Percentiles rank a stretch among this genome's conserved stretches.
phyloP scores from a whole-genome alignment of 1,140 invertebrate genomes.

The Batillaria attramentaria region DNA sequence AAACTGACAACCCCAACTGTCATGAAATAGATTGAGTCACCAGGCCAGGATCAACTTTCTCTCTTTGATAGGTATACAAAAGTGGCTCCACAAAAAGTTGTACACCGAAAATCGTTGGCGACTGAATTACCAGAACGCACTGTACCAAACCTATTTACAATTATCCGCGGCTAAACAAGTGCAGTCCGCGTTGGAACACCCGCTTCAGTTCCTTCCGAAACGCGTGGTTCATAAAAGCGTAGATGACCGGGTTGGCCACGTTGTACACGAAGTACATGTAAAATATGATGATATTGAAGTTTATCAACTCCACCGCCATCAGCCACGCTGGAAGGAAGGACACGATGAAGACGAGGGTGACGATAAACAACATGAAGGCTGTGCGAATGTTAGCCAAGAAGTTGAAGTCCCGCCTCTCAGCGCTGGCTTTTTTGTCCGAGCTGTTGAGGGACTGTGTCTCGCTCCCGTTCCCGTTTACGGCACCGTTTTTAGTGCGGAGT shows the following conservation, averaged over 20 bases:
- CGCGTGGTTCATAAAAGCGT: constrained; percentile 68
- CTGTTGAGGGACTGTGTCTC: constrained; percentile 22
- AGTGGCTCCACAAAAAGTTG: too few species aligned
- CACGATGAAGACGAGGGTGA: constrained; percentile 67
- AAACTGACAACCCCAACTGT: too few species aligned
- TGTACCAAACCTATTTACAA: too few species aligned
- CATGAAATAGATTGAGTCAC: too few species aligned
- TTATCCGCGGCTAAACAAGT: too few species aligned
- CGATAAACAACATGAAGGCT: constrained; percentile 66
- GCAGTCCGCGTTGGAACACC: constrained; percentile 52
- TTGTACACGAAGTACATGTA: constrained; percentile 69
- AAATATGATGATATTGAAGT: constrained; percentile 60
- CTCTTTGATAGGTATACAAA: too few species aligned
- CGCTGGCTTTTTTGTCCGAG: constrained; percentile 37
- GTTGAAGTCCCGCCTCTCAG: constrained; percentile 44
- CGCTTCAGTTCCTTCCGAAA: constrained; percentile 67
- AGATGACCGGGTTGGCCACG: constrained; percentile 69
- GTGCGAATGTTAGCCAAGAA: constrained; percentile 67
- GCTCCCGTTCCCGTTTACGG: constrained; percentile 19
- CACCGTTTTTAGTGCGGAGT: constrained; percentile 34
- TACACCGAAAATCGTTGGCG: too few species aligned
- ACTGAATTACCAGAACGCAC: too few species aligned
- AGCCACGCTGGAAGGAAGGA: constrained; percentile 68
- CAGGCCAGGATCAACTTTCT: too few species aligned
- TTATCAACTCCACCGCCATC: constrained; percentile 59